phyloP scores from a whole-genome alignment of 2,797 vertebrate species.

The Oophaga sylvatica region DNA sequence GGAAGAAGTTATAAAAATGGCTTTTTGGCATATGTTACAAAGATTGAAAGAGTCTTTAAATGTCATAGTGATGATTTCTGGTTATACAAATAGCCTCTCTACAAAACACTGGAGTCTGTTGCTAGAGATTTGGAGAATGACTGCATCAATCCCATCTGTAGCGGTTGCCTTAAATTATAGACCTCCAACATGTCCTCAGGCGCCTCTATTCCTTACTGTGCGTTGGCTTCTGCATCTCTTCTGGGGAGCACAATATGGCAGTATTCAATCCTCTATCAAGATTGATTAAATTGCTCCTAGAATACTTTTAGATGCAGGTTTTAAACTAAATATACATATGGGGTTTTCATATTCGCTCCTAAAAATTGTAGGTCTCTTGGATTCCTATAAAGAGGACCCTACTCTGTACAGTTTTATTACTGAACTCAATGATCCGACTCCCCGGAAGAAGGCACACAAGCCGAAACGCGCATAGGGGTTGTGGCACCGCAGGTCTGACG shows the following conservation, averaged over 20 bases:
- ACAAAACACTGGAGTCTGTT: slow-evolving; percentile 46
- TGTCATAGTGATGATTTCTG: slow-evolving; percentile 61
- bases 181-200: slow-evolving; percentile 14
- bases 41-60: slow-evolving; percentile 63
- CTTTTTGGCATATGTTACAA: slow-evolving; percentile 60
- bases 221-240: neutral
- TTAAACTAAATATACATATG: neutral
- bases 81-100: slow-evolving; percentile 60
- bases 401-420: neutral
- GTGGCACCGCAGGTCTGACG: no score
- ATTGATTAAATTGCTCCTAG: neutral
- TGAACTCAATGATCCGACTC: neutral
- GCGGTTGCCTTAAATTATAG: slow-evolving; percentile 29
- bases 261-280: neutral
- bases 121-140: slow-evolving; percentile 39
- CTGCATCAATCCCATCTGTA: slow-evolving; percentile 38
- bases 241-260: neutral
- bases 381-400: neutral
- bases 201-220: neutral
- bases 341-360: neutral
- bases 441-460: no score
- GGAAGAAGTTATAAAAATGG: slow-evolving; percentile 62
- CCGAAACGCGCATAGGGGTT: no score
- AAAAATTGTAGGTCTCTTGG: neutral
- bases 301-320: neutral